phyloP scores from a whole-genome alignment of 1,140 invertebrate species.

The Leptinotarsa texana region DNA sequence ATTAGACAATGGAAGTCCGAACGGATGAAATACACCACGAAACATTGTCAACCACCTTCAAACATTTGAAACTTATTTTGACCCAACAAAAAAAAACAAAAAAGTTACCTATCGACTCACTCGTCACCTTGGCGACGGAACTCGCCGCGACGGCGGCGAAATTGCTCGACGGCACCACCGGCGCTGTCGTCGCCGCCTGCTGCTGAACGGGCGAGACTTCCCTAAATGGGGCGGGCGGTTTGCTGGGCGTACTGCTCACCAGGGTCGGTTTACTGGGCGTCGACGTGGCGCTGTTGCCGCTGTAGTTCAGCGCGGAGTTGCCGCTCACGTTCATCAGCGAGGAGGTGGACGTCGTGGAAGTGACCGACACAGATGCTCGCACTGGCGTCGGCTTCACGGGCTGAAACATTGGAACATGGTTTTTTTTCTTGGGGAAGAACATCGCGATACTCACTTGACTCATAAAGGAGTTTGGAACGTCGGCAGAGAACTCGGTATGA shows the following conservation, averaged over 20 bases:
- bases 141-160: conserved; percentile 68
- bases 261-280: conserved; percentile 57
- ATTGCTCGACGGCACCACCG: conserved; percentile 56
- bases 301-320: conserved; percentile 62
- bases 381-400: conserved; percentile 76
- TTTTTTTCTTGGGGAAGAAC: no score
- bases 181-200: conserved; percentile 25
- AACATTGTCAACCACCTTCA: no score
- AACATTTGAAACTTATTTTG: no score
- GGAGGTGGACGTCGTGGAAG: conserved; percentile 31
- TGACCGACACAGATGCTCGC: conserved; percentile 54
- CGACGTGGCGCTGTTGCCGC: conserved; percentile 54
- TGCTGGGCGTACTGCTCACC: conserved; percentile 53
- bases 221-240: conserved; percentile 8
- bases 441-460: neutral
- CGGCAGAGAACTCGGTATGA: neutral
- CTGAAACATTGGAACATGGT: conserved; percentile 46
- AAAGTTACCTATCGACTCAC: conserved; percentile 26
- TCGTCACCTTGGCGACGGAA: conserved; percentile 49
- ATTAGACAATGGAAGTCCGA: no score
- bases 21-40: no score
- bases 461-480: neutral
- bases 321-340: conserved; percentile 55
- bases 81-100: conserved; percentile 2
- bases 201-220: conserved; percentile 46